Conservation (phyloP, 2,888 invertebrate genomes). For the Keiferia lycopersicella region DNA sequence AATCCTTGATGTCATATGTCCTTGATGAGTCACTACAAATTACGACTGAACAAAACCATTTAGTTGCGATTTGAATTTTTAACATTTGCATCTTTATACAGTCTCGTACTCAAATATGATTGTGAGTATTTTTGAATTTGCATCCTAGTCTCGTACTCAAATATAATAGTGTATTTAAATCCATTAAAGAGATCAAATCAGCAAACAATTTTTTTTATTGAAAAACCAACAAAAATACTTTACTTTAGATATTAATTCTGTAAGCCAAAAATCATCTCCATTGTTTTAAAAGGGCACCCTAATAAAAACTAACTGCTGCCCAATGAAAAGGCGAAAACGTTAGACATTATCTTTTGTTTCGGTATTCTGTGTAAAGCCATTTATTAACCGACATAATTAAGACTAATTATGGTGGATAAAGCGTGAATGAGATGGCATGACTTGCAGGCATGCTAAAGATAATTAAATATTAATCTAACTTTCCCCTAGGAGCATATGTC, state of each 20-base stretch:
- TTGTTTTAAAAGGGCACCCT: slow-evolving; percentile 12
- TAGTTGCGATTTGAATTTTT: too few relatives aligned
- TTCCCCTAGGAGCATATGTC: background rate
- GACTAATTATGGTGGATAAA: slow-evolving; percentile 61
- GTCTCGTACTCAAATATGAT: too few relatives aligned
- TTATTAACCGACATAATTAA: slow-evolving; percentile 62
- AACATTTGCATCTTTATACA: too few relatives aligned
- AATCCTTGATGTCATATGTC: too few relatives aligned
- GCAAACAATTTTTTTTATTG: too few relatives aligned
- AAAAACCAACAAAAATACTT: background rate
- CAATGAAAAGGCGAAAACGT: slow-evolving; percentile 22
- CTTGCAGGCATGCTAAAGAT: slow-evolving; percentile 35
- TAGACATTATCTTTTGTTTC: slow-evolving; percentile 48
- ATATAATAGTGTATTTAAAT: too few relatives aligned
- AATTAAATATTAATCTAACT: background rate
- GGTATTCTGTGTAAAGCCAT: slow-evolving; percentile 43
- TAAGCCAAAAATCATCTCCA: background rate
- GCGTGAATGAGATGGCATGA: slow-evolving; percentile 64
- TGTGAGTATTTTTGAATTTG: too few relatives aligned
- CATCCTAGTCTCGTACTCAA: too few relatives aligned
- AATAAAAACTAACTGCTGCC: slow-evolving; percentile 16
- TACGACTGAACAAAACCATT: too few relatives aligned
- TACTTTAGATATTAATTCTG: background rate
- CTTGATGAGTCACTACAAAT: too few relatives aligned
- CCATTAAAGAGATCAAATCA: too few relatives aligned